Conservation (phyloP, 2,113 vertebrate genomes). For the Potamarius usumacintae region DNA sequence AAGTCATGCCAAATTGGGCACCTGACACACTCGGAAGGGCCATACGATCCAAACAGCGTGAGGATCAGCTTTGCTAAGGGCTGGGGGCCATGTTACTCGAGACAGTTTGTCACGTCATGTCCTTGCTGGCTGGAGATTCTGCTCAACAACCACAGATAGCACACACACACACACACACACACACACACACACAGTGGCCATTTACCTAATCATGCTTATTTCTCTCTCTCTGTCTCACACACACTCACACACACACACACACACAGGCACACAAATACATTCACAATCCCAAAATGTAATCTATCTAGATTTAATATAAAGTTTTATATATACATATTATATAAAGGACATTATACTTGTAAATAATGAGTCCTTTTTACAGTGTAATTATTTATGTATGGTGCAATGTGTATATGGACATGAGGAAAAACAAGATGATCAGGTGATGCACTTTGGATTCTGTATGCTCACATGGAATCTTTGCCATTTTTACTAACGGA, state of each 20-base stretch:
- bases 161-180: slow-evolving; percentile 38
- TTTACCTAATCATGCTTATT: slow-evolving; percentile 18
- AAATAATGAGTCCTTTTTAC: slow-evolving; percentile 99
- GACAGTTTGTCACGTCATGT: slow-evolving; percentile 98
- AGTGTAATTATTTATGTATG: slow-evolving; percentile 99
- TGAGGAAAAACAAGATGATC: slow-evolving; percentile 73
- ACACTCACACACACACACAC: slow-evolving; percentile 39
- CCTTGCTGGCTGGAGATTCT: slow-evolving; percentile 97
- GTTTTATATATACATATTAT: slow-evolving; percentile 93
- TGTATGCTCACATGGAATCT: slow-evolving; percentile 76
- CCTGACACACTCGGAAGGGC: slow-evolving; percentile 81
- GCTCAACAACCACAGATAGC: slow-evolving; percentile 86
- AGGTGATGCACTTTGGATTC: slow-evolving; percentile 97
- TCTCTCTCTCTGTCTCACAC: slow-evolving; percentile 37
- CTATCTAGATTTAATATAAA: slow-evolving; percentile 99
- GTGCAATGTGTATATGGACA: slow-evolving; percentile 97
- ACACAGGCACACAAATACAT: slow-evolving; percentile 52
- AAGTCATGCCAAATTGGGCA: slow-evolving; percentile 83
- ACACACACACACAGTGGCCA: slow-evolving; percentile 28
- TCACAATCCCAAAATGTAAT: slow-evolving; percentile 79
- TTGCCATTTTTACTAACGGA: slow-evolving; percentile 81
- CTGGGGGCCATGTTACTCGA: slow-evolving; percentile 94
- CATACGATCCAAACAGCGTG: slow-evolving; percentile 93
- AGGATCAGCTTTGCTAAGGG: slow-evolving; percentile 97
- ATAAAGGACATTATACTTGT: slow-evolving; percentile 99